Percentiles rank a stretch among this genome's conserved stretches.
These are phyloP conservation scores for Ceratotherium simum DNA, from an alignment of 2,113 vertebrate species.

Conservation along the genomic window DNA sequence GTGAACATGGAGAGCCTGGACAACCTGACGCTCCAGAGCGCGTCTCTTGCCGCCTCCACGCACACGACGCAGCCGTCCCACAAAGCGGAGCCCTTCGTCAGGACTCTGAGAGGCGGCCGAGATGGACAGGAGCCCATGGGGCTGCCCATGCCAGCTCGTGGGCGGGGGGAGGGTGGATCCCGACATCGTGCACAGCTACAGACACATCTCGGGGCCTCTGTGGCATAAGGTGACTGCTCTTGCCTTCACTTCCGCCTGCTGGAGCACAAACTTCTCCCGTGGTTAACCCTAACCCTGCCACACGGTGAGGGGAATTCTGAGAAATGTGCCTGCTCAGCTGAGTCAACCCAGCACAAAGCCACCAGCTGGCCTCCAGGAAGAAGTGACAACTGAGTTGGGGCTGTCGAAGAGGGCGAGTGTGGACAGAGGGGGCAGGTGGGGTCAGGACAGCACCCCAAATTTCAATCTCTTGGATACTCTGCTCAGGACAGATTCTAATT, in stretches of 20 bases:
- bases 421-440: background rate
- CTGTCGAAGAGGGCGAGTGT: background rate
- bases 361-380: background rate
- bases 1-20: background rate
- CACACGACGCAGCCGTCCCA: too few relatives aligned
- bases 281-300: background rate
- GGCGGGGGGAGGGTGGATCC: too few relatives aligned
- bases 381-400: background rate
- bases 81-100: background rate
- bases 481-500: background rate
- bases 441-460: background rate
- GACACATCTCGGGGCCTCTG: background rate
- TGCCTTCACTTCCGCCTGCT: background rate
- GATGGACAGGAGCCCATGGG: fast-evolving
- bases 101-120: background rate
- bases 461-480: background rate
- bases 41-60: background rate
- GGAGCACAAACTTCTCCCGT: fast-evolving
- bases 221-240: background rate
- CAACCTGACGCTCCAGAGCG: background rate
- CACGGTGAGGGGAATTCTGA: background rate
- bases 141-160: background rate
- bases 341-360: background rate
- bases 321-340: background rate
- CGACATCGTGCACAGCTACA: fast-evolving